These are phyloP conservation scores for Trachelus tabidus DNA, from an alignment of 2,888 invertebrate species.

Conservation along the genomic window DNA sequence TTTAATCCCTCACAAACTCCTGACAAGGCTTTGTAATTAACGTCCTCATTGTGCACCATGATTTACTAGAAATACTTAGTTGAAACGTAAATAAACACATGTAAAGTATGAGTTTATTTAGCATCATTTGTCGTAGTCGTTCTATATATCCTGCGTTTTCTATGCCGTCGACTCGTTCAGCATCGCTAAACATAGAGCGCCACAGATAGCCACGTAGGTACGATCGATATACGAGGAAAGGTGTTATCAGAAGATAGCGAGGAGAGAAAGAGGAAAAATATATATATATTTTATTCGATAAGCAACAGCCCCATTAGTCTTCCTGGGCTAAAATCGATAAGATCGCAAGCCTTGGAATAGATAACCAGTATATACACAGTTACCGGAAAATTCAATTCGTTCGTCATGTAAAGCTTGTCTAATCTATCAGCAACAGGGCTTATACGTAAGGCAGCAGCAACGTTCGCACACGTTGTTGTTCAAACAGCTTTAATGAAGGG, in stretches of 20 bases:
- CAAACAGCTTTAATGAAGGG: background rate
- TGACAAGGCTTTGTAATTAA: background rate
- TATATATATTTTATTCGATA: background rate
- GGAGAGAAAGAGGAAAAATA: background rate
- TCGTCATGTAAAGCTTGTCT: background rate
- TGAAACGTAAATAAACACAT: background rate
- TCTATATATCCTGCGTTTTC: background rate
- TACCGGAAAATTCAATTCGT: background rate
- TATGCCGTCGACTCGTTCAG: background rate
- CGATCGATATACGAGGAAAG: conserved; percentile 6
- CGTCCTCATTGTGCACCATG: background rate
- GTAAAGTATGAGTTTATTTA: background rate
- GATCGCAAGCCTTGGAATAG: background rate
- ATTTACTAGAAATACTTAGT: background rate
- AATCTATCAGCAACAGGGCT: background rate
- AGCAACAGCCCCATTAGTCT: background rate
- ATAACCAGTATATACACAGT: background rate
- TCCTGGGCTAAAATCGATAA: background rate
- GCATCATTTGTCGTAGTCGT: background rate
- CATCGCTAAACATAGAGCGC: conserved; percentile 10
- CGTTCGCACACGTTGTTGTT: background rate
- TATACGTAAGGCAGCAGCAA: background rate
- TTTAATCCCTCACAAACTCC: background rate
- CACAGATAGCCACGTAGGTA: background rate
- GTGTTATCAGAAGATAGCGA: conserved; percentile 8